phyloP scores from a whole-genome alignment of 2,113 vertebrate species.

The Pithys albifrons region DNA sequence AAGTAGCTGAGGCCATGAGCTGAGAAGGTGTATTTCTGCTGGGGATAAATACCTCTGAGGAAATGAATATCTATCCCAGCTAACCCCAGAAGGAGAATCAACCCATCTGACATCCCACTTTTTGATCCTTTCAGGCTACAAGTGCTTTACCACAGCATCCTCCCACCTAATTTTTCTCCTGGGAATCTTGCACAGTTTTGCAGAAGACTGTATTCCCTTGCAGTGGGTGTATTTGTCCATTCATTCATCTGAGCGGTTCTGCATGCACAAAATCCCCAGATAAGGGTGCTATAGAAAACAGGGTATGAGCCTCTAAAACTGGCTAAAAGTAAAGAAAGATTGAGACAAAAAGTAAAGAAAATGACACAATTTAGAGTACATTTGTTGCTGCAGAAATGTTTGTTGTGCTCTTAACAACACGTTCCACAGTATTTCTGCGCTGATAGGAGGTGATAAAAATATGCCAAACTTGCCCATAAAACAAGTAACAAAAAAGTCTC shows the following conservation, averaged over 20 bases:
- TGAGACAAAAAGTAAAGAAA: neutral
- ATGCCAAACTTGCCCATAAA: neutral
- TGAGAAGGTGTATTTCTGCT: neutral
- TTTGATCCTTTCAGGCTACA: neutral
- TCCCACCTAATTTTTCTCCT: neutral
- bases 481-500: neutral
- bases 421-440: neutral
- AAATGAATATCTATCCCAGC: neutral
- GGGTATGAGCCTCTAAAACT: neutral
- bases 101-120: neutral
- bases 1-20: neutral
- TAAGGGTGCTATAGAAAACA: neutral
- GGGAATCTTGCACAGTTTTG: neutral
- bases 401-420: fast-evolving
- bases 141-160: neutral
- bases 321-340: neutral
- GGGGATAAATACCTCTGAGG: neutral
- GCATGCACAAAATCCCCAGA: neutral
- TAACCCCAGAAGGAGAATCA: neutral
- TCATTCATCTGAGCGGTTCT: neutral
- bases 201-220: neutral
- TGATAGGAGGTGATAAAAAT: neutral
- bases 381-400: neutral
- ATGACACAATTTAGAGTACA: neutral
- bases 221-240: neutral